Percentiles rank a stretch among this genome's conserved stretches.
Conservation (phyloP, 2,113 vertebrate genomes). For the Grammomys dolichurus region DNA sequence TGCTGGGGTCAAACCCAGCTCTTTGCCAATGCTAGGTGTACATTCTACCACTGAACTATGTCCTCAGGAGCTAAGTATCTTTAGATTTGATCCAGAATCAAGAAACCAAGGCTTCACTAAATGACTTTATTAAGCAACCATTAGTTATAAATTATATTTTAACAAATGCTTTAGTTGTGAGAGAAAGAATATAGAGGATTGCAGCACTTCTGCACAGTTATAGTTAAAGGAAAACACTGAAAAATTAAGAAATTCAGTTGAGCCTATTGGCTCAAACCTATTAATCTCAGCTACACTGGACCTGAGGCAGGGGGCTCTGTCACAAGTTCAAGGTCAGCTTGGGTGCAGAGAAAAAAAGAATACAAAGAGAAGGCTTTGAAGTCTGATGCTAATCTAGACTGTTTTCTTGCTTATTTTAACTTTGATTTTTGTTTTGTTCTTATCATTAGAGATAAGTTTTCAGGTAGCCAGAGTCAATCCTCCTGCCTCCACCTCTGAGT, state of each 20-base stretch:
- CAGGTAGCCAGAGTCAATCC: background rate
- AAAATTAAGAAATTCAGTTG: background rate
- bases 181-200: background rate
- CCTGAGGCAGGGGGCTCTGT: background rate
- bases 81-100: constrained; percentile 54
- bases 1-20: background rate
- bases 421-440: background rate
- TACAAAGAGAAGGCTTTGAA: constrained; percentile 35
- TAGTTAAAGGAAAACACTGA: constrained; percentile 13
- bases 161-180: constrained; percentile 63
- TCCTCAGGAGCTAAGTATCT: constrained; percentile 28
- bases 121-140: constrained; percentile 47
- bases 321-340: background rate
- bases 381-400: constrained; percentile 28
- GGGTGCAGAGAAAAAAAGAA: background rate
- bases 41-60: background rate
- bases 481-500: background rate
- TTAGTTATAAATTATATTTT: constrained; percentile 41
- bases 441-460: background rate
- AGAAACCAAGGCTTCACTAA: constrained; percentile 48
- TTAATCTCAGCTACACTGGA: background rate
- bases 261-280: background rate
- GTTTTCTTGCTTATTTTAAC: constrained; percentile 15
- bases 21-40: background rate
- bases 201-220: constrained; percentile 28